Evolutionary conservation across 2,888 invertebrate species (phyloP).

Genomic region (Minunthozetes semirufus): DNA sequence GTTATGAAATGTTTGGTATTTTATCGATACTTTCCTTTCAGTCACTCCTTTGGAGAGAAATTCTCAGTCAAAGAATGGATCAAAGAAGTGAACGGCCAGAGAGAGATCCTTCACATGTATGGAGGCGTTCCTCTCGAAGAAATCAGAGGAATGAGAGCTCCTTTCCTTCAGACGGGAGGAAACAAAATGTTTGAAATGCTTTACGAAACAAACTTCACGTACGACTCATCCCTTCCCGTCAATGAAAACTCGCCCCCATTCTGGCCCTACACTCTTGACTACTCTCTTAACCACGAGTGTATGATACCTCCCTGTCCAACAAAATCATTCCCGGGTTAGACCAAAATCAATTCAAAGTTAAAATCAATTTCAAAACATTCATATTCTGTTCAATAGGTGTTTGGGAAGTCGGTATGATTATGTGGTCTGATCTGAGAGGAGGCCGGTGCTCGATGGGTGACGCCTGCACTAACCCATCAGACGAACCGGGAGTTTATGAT

Average conservation of each 20-base stretch:
- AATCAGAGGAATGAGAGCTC: constrained; percentile 88
- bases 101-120: constrained; percentile 78
- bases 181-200: constrained; percentile 97
- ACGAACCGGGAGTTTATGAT: constrained; percentile 78
- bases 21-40: constrained; percentile 47
- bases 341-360: too few relatives aligned
- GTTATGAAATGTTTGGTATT: background rate
- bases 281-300: constrained; percentile 88
- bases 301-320: constrained; percentile 94
- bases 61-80: constrained; percentile 94
- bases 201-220: constrained; percentile 88
- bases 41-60: constrained; percentile 91
- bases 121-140: constrained; percentile 79
- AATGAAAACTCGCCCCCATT: constrained; percentile 88
- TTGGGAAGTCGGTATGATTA: constrained; percentile 64
- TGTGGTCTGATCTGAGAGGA: constrained; percentile 86
- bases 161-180: constrained; percentile 84
- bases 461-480: constrained; percentile 83
- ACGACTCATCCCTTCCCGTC: constrained; percentile 91
- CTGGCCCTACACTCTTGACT: constrained; percentile 94
- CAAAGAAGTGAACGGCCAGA: constrained; percentile 85
- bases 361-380: background rate
- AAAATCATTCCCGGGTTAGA: constrained; percentile 69
- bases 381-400: constrained; percentile 20
- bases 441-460: constrained; percentile 93